Conservation (phyloP, 2,888 invertebrate genomes). For the Archips crataeganus region DNA sequence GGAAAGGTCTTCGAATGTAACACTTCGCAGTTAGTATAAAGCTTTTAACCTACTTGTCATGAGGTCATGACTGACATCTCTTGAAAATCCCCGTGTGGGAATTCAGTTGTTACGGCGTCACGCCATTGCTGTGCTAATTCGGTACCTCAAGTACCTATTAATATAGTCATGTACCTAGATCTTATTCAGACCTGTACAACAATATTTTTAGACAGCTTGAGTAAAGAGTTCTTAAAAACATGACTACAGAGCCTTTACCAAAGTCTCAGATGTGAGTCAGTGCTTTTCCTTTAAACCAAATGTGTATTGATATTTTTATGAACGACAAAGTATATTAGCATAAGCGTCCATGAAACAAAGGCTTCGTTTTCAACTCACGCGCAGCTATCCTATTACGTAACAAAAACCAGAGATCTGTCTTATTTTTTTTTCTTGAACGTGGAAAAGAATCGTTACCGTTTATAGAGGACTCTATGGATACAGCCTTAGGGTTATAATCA, state of each 20-base stretch:
- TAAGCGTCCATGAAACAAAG: constrained; percentile 67
- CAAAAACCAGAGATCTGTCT: constrained; percentile 67
- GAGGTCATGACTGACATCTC: too few species aligned
- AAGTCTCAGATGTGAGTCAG: constrained; percentile 55
- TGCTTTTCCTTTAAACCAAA: constrained; percentile 62
- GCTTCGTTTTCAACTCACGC: constrained; percentile 73
- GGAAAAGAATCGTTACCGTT: not conserved
- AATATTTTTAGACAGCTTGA: not conserved
- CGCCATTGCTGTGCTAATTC: too few species aligned
- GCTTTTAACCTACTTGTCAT: too few species aligned
- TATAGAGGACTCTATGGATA: constrained; percentile 8
- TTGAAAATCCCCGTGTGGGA: too few species aligned
- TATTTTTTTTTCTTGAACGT: constrained; percentile 44
- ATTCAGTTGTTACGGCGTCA: too few species aligned
- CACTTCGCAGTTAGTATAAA: too few species aligned
- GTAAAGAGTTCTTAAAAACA: too few species aligned
- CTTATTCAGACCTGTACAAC: too few species aligned
- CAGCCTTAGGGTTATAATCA: constrained; percentile 41
- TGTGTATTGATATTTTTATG: constrained; percentile 56
- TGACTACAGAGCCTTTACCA: too few species aligned
- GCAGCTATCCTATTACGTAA: constrained; percentile 71
- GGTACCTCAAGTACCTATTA: too few species aligned
- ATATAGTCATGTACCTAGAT: too few species aligned
- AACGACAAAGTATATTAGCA: constrained; percentile 67
- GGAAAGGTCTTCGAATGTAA: too few species aligned